Evolutionary conservation across 1,140 invertebrate species (phyloP).

Genomic region (Drosophila navojoa): DNA sequence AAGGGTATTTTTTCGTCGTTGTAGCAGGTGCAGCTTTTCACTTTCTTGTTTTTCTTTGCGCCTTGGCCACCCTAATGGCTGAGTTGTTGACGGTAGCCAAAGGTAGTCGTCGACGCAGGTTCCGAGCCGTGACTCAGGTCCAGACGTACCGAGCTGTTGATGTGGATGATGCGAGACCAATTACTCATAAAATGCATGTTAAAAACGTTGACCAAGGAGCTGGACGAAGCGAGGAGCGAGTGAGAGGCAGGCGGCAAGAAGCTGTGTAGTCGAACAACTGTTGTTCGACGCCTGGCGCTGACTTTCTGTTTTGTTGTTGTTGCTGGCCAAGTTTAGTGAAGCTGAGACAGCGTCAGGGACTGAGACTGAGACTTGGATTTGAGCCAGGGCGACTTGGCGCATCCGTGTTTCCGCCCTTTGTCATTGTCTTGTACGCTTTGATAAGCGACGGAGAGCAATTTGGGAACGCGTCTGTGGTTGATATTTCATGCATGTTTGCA

Average conservation of each 20-base stretch:
- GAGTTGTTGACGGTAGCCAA: slow-evolving; percentile 64
- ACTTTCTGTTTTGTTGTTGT: slow-evolving; percentile 3
- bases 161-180: slow-evolving; percentile 74
- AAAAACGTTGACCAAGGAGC: slow-evolving; percentile 57
- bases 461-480: slow-evolving; percentile 59
- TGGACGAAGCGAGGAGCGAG: not conserved
- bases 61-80: slow-evolving; percentile 73
- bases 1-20: slow-evolving; percentile 42
- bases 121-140: slow-evolving; percentile 46
- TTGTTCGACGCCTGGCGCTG: slow-evolving; percentile 65
- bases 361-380: not conserved
- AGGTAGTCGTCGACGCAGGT: slow-evolving; percentile 50
- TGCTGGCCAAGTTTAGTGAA: slow-evolving; percentile 34
- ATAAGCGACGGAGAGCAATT: slow-evolving; percentile 70
- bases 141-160: slow-evolving; percentile 50
- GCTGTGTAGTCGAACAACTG: slow-evolving; percentile 66
- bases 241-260: not conserved
- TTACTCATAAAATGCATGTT: slow-evolving; percentile 83
- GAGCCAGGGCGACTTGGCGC: slow-evolving; percentile 10
- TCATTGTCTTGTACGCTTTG: slow-evolving; percentile 77
- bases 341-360: not conserved
- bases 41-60: slow-evolving; percentile 20
- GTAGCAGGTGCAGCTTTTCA: slow-evolving; percentile 1
- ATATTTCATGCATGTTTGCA: slow-evolving; percentile 74
- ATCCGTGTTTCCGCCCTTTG: slow-evolving; percentile 72